Evolutionary conservation across 1,140 invertebrate species (phyloP).

Genomic region (Drosophila biarmipes): DNA sequence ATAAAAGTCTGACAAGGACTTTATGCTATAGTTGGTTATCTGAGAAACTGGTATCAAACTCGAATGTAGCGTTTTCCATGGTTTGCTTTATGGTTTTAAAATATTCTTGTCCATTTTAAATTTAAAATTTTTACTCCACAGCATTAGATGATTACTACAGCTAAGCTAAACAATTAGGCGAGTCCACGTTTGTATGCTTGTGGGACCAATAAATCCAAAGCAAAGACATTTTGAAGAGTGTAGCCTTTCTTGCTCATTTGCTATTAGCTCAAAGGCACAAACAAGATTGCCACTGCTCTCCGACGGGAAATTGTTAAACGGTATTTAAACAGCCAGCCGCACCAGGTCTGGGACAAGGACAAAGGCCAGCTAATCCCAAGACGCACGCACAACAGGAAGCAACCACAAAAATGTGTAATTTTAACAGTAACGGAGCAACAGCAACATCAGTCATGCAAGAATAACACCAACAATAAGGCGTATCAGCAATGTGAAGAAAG

Average conservation of each 20-base stretch:
- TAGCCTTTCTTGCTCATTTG: conserved; percentile 48
- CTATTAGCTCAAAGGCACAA: conserved; percentile 22
- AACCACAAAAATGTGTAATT: conserved; percentile 81
- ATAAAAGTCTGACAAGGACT: too few relatives aligned
- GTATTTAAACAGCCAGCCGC: conserved; percentile 68
- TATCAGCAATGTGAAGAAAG: conserved; percentile 45
- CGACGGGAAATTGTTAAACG: conserved; percentile 80
- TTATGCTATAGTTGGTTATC: too few relatives aligned
- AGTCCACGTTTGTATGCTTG: too few relatives aligned
- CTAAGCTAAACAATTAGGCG: too few relatives aligned
- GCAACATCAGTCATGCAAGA: conserved; percentile 54
- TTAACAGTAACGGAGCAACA: conserved; percentile 64
- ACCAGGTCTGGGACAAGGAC: conserved; percentile 27
- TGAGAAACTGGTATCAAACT: too few relatives aligned
- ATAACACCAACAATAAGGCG: conserved; percentile 65
- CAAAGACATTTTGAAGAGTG: not conserved
- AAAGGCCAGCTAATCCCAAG: conserved; percentile 66
- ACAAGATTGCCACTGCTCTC: conserved; percentile 44
- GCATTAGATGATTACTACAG: too few relatives aligned
- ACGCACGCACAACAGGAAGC: conserved; percentile 76
- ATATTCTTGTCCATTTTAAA: too few relatives aligned
- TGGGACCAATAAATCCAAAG: not conserved
- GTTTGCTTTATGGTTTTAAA: too few relatives aligned
- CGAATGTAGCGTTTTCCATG: too few relatives aligned
- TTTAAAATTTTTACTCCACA: too few relatives aligned